Conservation (phyloP, 2,113 vertebrate genomes). For the Pionites leucogaster region DNA sequence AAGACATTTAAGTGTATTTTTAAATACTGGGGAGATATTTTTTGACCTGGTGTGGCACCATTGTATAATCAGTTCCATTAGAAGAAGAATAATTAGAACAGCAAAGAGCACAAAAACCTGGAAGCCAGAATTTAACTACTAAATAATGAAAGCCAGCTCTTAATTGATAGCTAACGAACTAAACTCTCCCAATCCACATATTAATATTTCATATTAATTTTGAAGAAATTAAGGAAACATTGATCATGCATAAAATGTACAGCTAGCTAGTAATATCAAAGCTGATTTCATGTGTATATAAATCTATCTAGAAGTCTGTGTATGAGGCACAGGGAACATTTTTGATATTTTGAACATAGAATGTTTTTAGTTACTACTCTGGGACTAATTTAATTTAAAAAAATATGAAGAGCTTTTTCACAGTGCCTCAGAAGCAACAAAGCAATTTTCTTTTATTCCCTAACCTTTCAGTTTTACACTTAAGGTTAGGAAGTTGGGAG, state of each 20-base stretch:
- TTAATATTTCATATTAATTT: slow-evolving; percentile 52
- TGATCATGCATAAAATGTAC: not conserved
- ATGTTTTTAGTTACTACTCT: not conserved
- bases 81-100: slow-evolving; percentile 20
- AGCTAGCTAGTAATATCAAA: slow-evolving; percentile 3
- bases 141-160: slow-evolving; percentile 40
- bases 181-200: slow-evolving; percentile 37
- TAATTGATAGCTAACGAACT: slow-evolving; percentile 49
- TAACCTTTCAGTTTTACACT: not conserved
- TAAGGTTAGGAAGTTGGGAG: not conserved
- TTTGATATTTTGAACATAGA: not conserved
- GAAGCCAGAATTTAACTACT: slow-evolving; percentile 7
- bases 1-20: not conserved
- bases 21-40: not conserved
- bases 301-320: not conserved
- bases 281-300: not conserved
- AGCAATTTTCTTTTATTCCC: not conserved
- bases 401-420: not conserved
- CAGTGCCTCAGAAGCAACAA: not conserved
- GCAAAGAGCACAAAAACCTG: not conserved
- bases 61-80: not conserved
- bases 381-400: slow-evolving; percentile 23
- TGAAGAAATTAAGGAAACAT: slow-evolving; percentile 36
- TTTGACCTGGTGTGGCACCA: not conserved
- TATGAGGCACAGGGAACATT: not conserved